A percentile compares a stretch with the other conserved stretches of the same genome.
phyloP scores from a whole-genome alignment of 2,888 invertebrate genomes.

The Cepaea hortensis region DNA sequence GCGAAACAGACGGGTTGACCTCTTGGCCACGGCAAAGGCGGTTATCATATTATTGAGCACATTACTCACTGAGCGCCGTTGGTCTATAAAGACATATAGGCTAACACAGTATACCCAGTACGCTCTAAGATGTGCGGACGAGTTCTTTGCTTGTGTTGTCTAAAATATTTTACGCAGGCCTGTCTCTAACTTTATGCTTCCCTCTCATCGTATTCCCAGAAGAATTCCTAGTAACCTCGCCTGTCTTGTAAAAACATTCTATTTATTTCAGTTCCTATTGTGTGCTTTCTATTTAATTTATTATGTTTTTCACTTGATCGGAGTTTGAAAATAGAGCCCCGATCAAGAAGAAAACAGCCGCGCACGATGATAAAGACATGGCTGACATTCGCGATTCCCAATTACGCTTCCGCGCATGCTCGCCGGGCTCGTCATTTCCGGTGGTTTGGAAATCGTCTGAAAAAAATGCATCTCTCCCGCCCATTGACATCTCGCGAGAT shows the following conservation, averaged over 20 bases:
- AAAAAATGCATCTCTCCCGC: conserved; percentile 9
- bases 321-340: conserved; percentile 1
- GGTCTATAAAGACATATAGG: no score
- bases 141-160: no score
- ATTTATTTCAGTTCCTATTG: conserved; percentile 14
- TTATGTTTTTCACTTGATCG: neutral
- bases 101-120: no score
- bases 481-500: conserved; percentile 25
- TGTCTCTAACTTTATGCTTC: no score
- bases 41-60: no score
- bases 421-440: conserved; percentile 36
- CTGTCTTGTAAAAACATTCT: neutral
- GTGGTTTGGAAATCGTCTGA: conserved; percentile 27
- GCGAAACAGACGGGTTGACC: no score
- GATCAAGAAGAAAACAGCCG: neutral
- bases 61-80: no score
- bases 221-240: neutral
- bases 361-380: conserved; percentile 1
- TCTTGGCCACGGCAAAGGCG: no score
- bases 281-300: neutral
- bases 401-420: conserved; percentile 41
- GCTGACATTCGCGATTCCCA: conserved; percentile 16
- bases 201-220: no score
- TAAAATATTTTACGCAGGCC: no score
- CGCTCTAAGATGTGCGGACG: no score